A percentile compares a stretch with the other conserved stretches of the same genome.
phyloP scores from a whole-genome alignment of 2,797 vertebrate species.

The Muscicapa striata region DNA sequence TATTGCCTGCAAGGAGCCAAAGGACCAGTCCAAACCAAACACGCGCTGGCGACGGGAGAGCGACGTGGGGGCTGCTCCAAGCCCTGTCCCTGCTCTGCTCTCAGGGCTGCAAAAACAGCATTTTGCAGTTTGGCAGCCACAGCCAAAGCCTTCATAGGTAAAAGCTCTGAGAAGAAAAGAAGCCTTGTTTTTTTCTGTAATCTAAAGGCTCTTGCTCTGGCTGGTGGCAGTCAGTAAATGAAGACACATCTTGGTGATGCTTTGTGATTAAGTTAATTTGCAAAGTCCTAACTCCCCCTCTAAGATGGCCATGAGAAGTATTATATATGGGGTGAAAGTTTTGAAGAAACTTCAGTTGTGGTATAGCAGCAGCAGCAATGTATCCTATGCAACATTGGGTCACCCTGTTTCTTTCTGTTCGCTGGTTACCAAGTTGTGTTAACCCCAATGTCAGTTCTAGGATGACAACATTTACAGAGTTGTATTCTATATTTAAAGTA shows the following conservation, averaged over 20 bases:
- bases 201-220: background rate
- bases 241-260: background rate
- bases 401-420: background rate
- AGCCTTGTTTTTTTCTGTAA: background rate
- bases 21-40: background rate
- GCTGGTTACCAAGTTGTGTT: background rate
- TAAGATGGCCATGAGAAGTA: background rate
- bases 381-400: background rate
- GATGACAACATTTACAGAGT: background rate
- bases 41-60: rapidly evolving
- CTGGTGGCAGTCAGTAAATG: background rate
- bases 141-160: background rate
- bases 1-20: background rate
- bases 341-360: background rate
- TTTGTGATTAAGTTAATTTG: background rate
- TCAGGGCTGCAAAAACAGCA: background rate
- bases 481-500: background rate
- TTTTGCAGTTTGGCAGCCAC: background rate
- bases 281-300: background rate
- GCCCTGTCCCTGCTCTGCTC: background rate
- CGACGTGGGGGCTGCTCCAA: background rate
- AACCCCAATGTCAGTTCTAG: background rate
- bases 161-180: background rate
- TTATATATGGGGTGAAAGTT: background rate
- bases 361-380: background rate